phyloP scores from a whole-genome alignment of 2,113 vertebrate species.

The Chionis minor region DNA sequence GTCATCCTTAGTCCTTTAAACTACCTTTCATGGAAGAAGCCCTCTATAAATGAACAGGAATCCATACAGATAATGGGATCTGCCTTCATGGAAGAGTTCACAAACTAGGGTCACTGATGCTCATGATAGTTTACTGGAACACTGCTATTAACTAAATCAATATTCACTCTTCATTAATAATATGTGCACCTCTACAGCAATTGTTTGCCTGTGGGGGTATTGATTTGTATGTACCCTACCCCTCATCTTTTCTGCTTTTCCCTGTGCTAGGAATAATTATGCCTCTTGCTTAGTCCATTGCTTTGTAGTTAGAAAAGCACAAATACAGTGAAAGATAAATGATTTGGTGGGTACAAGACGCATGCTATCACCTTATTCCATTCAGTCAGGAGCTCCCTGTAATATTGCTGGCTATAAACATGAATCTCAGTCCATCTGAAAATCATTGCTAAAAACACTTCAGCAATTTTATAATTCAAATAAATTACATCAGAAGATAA shows the following conservation, averaged over 20 bases:
- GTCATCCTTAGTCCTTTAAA: not conserved
- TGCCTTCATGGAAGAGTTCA: not conserved
- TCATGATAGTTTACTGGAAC: conserved; percentile 16
- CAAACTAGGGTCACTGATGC: not conserved
- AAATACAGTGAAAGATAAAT: not conserved
- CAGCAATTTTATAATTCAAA: not conserved
- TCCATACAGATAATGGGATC: not conserved
- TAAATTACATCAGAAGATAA: not conserved
- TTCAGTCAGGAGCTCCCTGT: not conserved
- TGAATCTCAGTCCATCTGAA: not conserved
- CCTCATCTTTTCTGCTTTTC: not conserved
- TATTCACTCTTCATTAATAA: conserved; percentile 31
- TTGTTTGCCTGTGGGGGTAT: conserved; percentile 3
- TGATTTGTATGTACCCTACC: not conserved
- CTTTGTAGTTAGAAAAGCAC: not conserved
- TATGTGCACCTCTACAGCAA: not conserved
- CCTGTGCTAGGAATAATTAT: not conserved
- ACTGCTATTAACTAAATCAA: conserved; percentile 33
- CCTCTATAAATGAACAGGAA: not conserved
- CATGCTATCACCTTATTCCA: not conserved
- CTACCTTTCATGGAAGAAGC: not conserved
- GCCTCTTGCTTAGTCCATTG: not conserved
- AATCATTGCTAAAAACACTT: not conserved
- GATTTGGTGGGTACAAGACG: not conserved
- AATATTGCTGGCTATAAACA: not conserved